Percentiles rank a stretch among this genome's conserved stretches.
Evolutionary conservation across 2,888 invertebrate genomes (phyloP).

Genomic region (Deilephila porcellus): DNA sequence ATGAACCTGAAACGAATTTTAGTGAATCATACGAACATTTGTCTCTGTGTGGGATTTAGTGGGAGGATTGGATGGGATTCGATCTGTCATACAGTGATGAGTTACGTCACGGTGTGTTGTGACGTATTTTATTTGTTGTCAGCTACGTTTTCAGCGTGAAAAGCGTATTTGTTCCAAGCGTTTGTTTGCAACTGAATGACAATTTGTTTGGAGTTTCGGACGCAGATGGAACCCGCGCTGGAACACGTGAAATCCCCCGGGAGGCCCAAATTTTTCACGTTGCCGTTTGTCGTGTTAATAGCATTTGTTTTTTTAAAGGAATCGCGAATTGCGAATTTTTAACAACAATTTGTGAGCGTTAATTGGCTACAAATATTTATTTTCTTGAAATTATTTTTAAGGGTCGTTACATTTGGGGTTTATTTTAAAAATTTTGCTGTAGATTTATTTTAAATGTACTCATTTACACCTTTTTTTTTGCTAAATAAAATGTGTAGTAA

Average conservation of each 20-base stretch:
- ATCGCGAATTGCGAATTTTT: too few relatives aligned
- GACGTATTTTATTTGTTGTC: background rate
- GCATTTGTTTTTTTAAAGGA: background rate
- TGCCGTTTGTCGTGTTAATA: background rate
- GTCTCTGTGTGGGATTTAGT: too few relatives aligned
- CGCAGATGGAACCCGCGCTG: background rate
- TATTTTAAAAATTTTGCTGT: too few relatives aligned
- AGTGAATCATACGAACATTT: too few relatives aligned
- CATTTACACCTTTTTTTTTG: too few relatives aligned
- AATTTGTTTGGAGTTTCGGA: conserved; percentile 3
- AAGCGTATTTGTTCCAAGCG: background rate
- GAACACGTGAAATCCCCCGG: background rate
- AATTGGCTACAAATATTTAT: background rate
- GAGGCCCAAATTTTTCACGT: background rate
- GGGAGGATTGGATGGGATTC: too few relatives aligned
- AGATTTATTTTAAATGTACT: too few relatives aligned
- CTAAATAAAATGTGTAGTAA: too few relatives aligned
- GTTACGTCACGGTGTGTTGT: background rate
- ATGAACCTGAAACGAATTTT: too few relatives aligned
- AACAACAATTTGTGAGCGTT: background rate
- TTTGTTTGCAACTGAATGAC: background rate
- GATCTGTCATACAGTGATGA: too few relatives aligned
- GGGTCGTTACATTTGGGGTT: too few relatives aligned
- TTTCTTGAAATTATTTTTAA: background rate
- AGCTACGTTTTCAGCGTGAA: background rate